phyloP scores from a whole-genome alignment of 2,113 vertebrate genomes.

The Reinhardtius hippoglossoides region DNA sequence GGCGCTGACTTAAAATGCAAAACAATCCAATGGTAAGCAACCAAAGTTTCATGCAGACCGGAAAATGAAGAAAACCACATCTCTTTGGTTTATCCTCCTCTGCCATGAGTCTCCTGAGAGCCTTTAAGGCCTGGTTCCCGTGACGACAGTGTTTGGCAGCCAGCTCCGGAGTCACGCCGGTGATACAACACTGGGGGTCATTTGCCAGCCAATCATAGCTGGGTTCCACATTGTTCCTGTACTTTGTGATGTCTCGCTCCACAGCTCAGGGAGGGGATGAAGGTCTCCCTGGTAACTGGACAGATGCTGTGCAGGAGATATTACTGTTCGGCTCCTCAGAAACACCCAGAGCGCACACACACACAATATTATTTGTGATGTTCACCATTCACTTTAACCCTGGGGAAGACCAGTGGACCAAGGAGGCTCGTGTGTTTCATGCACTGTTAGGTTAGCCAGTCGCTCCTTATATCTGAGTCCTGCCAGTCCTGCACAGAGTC shows the following conservation, averaged over 20 bases:
- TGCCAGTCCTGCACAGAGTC: constrained; percentile 49
- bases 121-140: constrained; percentile 36
- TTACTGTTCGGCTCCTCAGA: constrained; percentile 16
- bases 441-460: constrained; percentile 70
- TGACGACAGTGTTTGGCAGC: constrained; percentile 55
- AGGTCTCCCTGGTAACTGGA: constrained; percentile 65
- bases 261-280: constrained; percentile 43
- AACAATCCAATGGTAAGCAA: constrained; percentile 4
- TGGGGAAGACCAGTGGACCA: constrained; percentile 66
- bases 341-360: constrained; percentile 13
- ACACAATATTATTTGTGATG: constrained; percentile 39
- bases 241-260: constrained; percentile 56
- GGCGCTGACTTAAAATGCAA: background rate
- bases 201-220: constrained; percentile 52
- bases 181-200: constrained; percentile 33
- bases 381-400: constrained; percentile 56
- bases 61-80: constrained; percentile 21
- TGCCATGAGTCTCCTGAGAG: constrained; percentile 30
- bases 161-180: constrained; percentile 11
- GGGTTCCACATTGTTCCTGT: constrained; percentile 64
- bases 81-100: constrained; percentile 20
- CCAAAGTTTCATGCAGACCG: constrained; percentile 15
- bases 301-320: constrained; percentile 52
- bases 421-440: constrained; percentile 73
- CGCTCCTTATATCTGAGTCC: constrained; percentile 59